A percentile compares a stretch with the other conserved stretches of the same genome.
Evolutionary conservation across 2,797 vertebrate species (phyloP).

Genomic region (Microctenopoma steveboyesi): DNA sequence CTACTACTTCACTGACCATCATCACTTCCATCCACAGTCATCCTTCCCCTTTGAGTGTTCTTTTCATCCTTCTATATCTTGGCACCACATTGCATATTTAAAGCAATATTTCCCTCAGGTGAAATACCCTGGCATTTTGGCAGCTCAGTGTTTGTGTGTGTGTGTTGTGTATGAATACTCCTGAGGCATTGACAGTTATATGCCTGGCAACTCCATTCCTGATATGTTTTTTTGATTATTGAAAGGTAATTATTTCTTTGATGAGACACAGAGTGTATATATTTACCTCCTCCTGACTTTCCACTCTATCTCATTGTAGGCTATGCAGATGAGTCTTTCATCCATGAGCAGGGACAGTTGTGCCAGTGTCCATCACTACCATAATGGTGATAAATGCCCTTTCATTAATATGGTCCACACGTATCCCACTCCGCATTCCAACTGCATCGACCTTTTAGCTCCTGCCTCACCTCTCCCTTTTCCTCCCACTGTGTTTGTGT

Average conservation of each 20-base stretch:
- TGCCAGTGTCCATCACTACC: constrained; percentile 60
- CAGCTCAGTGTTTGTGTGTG: neutral
- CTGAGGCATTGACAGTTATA: constrained; percentile 1
- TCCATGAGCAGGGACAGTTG: constrained; percentile 51
- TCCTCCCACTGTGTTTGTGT: neutral
- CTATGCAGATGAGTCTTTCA: constrained; percentile 9
- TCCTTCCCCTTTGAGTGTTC: neutral
- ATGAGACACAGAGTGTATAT: neutral
- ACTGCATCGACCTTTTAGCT: constrained; percentile 17
- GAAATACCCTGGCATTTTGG: constrained; percentile 11
- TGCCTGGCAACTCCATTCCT: neutral
- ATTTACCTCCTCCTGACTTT: neutral
- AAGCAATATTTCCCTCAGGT: constrained; percentile 13
- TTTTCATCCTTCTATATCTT: neutral
- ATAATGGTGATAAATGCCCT: constrained; percentile 77
- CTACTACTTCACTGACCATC: neutral
- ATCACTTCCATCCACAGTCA: neutral
- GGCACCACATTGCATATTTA: constrained; percentile 13
- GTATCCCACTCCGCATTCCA: constrained; percentile 12
- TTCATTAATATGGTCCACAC: constrained; percentile 60
- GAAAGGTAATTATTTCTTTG: constrained; percentile 38
- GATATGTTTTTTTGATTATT: constrained; percentile 38
- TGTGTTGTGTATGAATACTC: neutral
- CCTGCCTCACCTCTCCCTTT: neutral
- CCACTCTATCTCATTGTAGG: neutral